Base-by-base conservation (phyloP, 2,888 invertebrate species). In the Scaptomyza reducta region DNA sequence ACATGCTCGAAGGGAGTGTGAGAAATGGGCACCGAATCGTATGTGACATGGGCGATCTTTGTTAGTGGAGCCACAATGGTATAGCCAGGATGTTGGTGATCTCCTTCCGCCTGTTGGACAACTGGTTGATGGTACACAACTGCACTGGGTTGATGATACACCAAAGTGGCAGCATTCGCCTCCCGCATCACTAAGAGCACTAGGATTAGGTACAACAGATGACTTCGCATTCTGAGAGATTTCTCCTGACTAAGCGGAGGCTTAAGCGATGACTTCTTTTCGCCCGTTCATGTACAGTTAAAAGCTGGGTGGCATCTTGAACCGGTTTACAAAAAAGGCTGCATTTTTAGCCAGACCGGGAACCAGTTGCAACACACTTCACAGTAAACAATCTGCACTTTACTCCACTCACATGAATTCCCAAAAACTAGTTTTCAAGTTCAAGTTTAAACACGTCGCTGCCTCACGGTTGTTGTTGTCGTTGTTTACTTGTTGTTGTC, bases 401-500 rank as follows among this genome's bases (percentile, higher is more conserved):
- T 65, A 61, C 62, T 75, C 49, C 67, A 63, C 64, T 62, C 64
- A 40, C 22, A 63, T 7, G 29, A 74, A 54, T 50, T 46, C 50
- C 58, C 53, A 64, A 77, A 77, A 88, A 86, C 88, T 77, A 38
- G 78, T 89, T 89, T 89, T 89, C 89, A 89, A 89, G 89, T 90
- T 89, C 89, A 89, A 89, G 89, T 87, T 89, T 77, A 87, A 76
- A 41, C 35, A 25, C 38, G 58, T 47, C 13, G 49, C 40, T 31
- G 46, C 35, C 16, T 47, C 44, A 31, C 46, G 27, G 18, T 22
- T 47, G 14, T 14, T 46, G 31, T 22, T 47, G 25, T 29, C 53
- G 25, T 44, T 55, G 33, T 66, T 72, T 54, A 29, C 16, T 42
- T 62, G 51, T 56, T 62, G 49, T 11, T 51, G 16, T 42, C 38